These are phyloP conservation scores for Pterobdella sp. DNA, from an alignment of 2,888 invertebrate species.

Conservation along the genomic window DNA sequence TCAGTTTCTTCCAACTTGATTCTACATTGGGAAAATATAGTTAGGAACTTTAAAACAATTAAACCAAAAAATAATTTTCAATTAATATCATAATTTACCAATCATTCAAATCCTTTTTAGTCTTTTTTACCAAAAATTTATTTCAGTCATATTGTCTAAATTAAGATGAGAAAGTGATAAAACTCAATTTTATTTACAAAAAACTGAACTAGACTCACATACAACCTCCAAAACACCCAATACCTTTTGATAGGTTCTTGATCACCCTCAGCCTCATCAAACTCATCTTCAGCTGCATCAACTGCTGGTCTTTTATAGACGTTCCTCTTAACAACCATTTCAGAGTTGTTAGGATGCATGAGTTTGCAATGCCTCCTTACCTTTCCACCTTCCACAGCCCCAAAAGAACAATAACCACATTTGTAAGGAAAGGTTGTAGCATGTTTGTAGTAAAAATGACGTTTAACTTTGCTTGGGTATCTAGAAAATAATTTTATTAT, in stretches of 20 bases:
- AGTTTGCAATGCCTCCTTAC: conserved; percentile 31
- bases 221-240: too few relatives aligned
- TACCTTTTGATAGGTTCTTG: not conserved
- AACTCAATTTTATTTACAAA: too few relatives aligned
- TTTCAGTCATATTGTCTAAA: too few relatives aligned
- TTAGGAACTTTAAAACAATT: too few relatives aligned
- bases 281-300: not conserved
- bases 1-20: conserved; percentile 5
- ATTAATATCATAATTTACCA: too few relatives aligned
- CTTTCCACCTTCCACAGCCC: conserved; percentile 33
- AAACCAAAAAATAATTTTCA: too few relatives aligned
- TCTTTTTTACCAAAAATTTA: too few relatives aligned
- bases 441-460: conserved; percentile 35
- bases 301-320: conserved; percentile 23
- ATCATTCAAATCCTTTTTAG: too few relatives aligned
- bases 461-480: conserved; percentile 31
- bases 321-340: conserved; percentile 24
- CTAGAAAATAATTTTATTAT: too few relatives aligned
- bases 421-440: conserved; percentile 31
- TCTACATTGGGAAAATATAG: too few relatives aligned
- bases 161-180: too few relatives aligned
- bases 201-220: too few relatives aligned
- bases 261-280: not conserved
- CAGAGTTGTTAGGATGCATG: conserved; percentile 28
- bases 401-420: conserved; percentile 34